Base-by-base conservation (phyloP, 2,113 vertebrate genomes). In the Psittacula cyanocephala region DNA sequence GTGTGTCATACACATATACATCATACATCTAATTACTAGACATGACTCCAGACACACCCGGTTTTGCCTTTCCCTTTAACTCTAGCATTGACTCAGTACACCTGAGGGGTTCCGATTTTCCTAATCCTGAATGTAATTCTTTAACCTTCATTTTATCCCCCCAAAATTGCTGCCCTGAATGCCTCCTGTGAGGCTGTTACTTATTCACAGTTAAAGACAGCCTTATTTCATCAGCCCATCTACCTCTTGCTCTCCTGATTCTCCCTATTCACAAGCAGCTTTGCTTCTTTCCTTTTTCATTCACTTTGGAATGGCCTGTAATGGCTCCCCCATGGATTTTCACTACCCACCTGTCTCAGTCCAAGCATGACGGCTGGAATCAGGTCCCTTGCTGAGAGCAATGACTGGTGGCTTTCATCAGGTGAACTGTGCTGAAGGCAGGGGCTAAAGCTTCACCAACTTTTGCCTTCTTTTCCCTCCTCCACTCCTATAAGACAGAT, bases 191-290 rank as follows among this genome's bases (percentile, higher is more conserved):
- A 90, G 72, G 76, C 91, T 57, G 69, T 59, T 88, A 88, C 62
- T 84, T 90, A 95, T 91, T 96, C 95, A 92, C 57, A 47, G 89
- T 64, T 92, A 68, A 86, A 95, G 67, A 69, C 44, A 76, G 81
- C 80, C 78, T 88, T 84, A 91, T 93, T 96, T 86, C 86, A 88
- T 49, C 83, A 86, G 69, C 47, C 85, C 70, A 65, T 96, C 93
- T 78, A 91, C 80, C 52, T 81, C 77, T 89, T 43, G 69, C 77
- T 94, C 83, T 94, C 80, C 74, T 95, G 95, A 95, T 93, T 96
- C 90, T 82, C 49, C 70, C 95, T 95, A 95, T 96, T 95, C 85
- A 90, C 33, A 52, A 79, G 83, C 72, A 91, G 72, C 86, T 92
- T 93, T 81, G 33, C 83, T 78, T 62, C 86, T 89, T 86, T 57